A percentile compares a stretch with the other conserved stretches of the same genome.
phyloP scores from a whole-genome alignment of 1,140 invertebrate species.

The Atta texana region DNA sequence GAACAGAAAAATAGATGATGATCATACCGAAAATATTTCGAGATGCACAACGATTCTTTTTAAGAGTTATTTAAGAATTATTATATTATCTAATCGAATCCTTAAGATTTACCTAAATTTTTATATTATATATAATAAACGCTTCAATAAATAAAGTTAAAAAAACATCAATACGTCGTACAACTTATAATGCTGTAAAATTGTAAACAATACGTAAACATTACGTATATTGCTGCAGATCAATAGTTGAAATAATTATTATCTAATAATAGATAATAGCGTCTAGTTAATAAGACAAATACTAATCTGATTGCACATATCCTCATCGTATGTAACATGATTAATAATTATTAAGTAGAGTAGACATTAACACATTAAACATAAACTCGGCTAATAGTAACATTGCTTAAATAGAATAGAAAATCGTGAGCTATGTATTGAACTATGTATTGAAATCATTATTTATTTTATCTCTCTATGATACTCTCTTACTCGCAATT shows the following conservation, averaged over 20 bases:
- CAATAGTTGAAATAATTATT: neutral
- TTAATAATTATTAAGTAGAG: conserved; percentile 15
- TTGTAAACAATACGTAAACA: neutral
- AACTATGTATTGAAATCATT: neutral
- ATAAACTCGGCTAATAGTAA: neutral
- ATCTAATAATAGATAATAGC: conserved; percentile 6
- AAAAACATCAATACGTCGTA: neutral
- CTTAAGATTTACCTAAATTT: neutral
- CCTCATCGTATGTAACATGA: neutral
- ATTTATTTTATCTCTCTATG: neutral
- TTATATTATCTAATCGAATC: neutral
- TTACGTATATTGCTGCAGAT: neutral
- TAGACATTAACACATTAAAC: conserved; percentile 4
- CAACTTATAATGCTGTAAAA: neutral
- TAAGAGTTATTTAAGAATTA: conserved; percentile 29
- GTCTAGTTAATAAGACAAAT: conserved; percentile 30
- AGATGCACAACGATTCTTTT: neutral
- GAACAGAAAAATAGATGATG: neutral
- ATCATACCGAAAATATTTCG: neutral
- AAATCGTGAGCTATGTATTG: neutral
- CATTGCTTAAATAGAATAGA: neutral
- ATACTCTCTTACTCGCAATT: neutral
- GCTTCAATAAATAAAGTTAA: neutral
- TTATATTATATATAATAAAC: neutral
- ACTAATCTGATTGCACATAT: neutral